A percentile compares a stretch with the other conserved stretches of the same genome.
Evolutionary conservation across 2,113 vertebrate species (phyloP).

Genomic region (Pteropus alecto): DNA sequence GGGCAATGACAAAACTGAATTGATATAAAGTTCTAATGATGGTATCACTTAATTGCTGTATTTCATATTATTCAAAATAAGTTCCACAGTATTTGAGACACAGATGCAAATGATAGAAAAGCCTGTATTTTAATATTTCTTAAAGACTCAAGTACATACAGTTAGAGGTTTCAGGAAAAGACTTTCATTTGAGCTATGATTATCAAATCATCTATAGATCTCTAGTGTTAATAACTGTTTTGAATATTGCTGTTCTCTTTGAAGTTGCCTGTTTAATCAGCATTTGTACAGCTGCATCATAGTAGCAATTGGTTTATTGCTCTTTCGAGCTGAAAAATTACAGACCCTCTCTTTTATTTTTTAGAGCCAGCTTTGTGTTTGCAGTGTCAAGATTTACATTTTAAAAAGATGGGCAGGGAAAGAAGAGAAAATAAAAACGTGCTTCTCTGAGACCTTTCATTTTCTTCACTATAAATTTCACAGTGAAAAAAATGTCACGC

Average conservation of each 20-base stretch:
- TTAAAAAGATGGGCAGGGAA: conserved; percentile 22
- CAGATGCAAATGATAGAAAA: not conserved
- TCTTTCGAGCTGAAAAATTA: conserved; percentile 17
- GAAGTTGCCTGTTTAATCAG: conserved; percentile 40
- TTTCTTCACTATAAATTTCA: conserved; percentile 7
- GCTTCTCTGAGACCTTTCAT: not conserved
- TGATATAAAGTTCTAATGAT: not conserved
- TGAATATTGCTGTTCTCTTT: not conserved
- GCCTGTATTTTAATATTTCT: not conserved
- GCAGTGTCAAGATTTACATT: not conserved
- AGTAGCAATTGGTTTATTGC: not conserved
- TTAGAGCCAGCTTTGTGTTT: not conserved
- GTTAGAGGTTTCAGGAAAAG: not conserved
- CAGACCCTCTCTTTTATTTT: not conserved
- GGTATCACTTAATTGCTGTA: not conserved
- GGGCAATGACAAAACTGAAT: not conserved
- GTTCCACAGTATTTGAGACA: not conserved
- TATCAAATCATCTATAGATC: conserved; percentile 8
- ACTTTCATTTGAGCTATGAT: conserved; percentile 24
- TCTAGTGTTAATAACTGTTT: conserved; percentile 44
- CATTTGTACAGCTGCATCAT: not conserved
- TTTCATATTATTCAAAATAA: not conserved
- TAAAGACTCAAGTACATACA: not conserved
- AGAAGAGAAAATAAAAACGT: not conserved
- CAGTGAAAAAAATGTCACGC: not conserved